Evolutionary conservation across 92 coral and sea anemone genomes (phyloP).

Genomic region (Palythoa grandiflora): DNA sequence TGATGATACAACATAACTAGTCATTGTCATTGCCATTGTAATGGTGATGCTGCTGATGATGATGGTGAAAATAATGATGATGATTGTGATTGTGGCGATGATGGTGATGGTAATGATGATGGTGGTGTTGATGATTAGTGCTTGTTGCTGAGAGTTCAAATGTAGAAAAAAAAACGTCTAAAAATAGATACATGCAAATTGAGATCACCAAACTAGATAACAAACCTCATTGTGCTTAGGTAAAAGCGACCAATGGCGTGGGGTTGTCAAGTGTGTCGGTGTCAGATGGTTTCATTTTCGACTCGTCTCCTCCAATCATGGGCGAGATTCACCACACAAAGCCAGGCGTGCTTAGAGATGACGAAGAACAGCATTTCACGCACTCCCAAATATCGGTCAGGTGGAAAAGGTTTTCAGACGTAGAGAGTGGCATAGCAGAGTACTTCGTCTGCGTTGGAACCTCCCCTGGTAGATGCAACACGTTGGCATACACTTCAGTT

Average conservation of each 20-base stretch:
- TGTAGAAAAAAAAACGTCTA: too few relatives aligned
- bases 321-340: constrained; percentile 65
- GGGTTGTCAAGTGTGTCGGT: constrained; percentile 55
- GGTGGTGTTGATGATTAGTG: too few relatives aligned
- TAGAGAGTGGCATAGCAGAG: constrained; percentile 68
- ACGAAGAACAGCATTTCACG: constrained; percentile 48
- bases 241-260: constrained; percentile 71
- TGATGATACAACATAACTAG: too few relatives aligned
- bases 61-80: too few relatives aligned
- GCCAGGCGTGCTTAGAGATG: constrained; percentile 36
- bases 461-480: constrained; percentile 72
- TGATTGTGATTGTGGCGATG: too few relatives aligned
- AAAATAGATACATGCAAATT: too few relatives aligned
- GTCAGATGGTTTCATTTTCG: constrained; percentile 77
- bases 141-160: too few relatives aligned
- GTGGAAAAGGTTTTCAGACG: constrained; percentile 79
- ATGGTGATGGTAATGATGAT: too few relatives aligned
- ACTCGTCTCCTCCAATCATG: constrained; percentile 76
- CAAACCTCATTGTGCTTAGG: background rate
- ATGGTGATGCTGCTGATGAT: too few relatives aligned
- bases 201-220: background rate
- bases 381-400: constrained; percentile 63
- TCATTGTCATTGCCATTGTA: too few relatives aligned
- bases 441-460: constrained; percentile 79
- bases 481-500: constrained; percentile 57